Base-by-base conservation (phyloP, 2,797 vertebrate species). In the Alosa sapidissima region DNA sequence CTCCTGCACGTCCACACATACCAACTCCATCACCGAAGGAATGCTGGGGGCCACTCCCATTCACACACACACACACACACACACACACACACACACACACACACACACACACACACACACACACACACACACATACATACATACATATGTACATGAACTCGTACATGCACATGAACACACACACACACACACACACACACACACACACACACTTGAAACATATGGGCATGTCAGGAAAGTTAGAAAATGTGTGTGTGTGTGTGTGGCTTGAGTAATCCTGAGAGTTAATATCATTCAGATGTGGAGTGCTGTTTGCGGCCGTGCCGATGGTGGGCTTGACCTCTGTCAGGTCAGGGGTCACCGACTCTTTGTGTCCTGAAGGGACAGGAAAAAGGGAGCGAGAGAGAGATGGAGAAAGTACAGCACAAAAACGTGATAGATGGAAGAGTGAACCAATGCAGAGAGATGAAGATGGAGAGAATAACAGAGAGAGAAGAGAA, bases 251-350 rank as follows among this genome's bases (percentile, higher is more conserved):
- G 54, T 81, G 68, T 81, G 68, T 48, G 52, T 41, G 33, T 75
- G 81, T 14, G 72, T 9, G 5, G 72, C 58, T 83, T 28, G 28
- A 28, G 28, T 28, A 28, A 28, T 28, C 28, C 28, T 85, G 58
- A 84, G 60, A 85, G 82, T 84, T 90, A 88, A 90, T 85, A 87
- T 86, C 84, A 83, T 60, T 88, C 85, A 87, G 86, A 87, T 87
- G 85, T 88, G 65, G 48, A 81, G 72, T 81, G 82, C 82, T 84
- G 47, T 55, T 55, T 55, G 54, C 54, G 54, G 54, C 54, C 54
- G 16, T 55, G 54, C 54, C 3, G 16, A 55, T 55, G 16, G 54
- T 55, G 54, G 54, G 54, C 16, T 55, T 55, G 54, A 55, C 54
- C 54, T 55, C 54, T 55, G 54, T 55, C 16, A 55, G 54, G 54